Base-by-base conservation (phyloP, 1,140 invertebrate species). In the Geopemphigus sp. region DNA sequence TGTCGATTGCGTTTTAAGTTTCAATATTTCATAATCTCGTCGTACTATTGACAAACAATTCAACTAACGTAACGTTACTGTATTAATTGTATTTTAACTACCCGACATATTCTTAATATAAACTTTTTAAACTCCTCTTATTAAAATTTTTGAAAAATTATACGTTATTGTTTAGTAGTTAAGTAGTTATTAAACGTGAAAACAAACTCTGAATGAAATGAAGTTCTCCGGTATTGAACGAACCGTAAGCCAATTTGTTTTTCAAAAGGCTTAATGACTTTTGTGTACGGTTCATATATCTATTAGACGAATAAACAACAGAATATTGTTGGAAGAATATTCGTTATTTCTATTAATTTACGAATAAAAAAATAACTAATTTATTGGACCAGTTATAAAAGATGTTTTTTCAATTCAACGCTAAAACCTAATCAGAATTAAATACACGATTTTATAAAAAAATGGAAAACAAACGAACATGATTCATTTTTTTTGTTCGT, bases 331-430 rank as follows among this genome's bases (percentile, higher is more conserved):
- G 39, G 50, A 68, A 24, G 63, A 66, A 66, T 32, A 66, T 24
- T 68, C 39, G 50, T 68, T 68, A 50, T 68, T 47, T 68, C 47
- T 68, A n/a, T 68, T 68, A 68, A 68, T 68, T 68, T 19, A 68
- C 47, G 12, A 47, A 68, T 68, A 14, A 50, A 68, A 22, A 50
- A 19, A 50, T 24, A 68, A 68, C 5, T 24, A 47, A 47, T 47
- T 68, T 68, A 12, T 5, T 47, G 3, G n/a, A n/a, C 3, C 32
- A 39, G 12, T 64, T 64, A n/a, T 64, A 32, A 63, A 63, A 29
- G 61, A 19, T 64, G 19, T 17, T 64, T 64, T 17, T 17, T 64
- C 15, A 0, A 19, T 39, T 12, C 14, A 19, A 29, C 32, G 8
- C 29, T 32, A 19, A 39, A 10, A 64, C n/a, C n/a, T 64, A 3